phyloP scores from a whole-genome alignment of 2,888 invertebrate genomes.

The Chaitophorus viminalis region DNA sequence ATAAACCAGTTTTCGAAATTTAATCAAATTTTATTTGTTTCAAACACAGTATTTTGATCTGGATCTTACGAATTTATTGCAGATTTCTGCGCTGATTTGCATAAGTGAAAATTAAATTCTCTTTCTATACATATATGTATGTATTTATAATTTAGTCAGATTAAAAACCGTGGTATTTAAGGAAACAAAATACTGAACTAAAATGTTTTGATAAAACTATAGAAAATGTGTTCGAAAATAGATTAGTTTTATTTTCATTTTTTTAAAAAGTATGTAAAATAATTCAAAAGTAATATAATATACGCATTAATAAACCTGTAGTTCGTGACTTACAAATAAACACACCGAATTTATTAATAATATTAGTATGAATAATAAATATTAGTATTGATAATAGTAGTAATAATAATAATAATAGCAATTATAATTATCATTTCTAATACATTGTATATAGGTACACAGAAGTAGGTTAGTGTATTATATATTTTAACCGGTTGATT shows the following conservation, averaged over 20 bases:
- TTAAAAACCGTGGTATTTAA: background rate
- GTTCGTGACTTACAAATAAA: background rate
- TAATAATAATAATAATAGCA: no score
- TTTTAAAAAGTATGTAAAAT: no score
- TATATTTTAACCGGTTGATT: background rate
- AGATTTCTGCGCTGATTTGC: slow-evolving; percentile 2
- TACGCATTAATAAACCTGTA: background rate
- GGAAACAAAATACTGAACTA: no score
- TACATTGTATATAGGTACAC: background rate
- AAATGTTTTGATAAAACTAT: no score
- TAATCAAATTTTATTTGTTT: background rate
- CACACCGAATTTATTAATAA: background rate
- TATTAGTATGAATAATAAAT: no score
- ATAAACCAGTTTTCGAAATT: slow-evolving; percentile 38
- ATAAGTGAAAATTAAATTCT: slow-evolving; percentile 44
- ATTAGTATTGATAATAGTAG: no score
- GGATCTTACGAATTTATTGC: slow-evolving; percentile 12
- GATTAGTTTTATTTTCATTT: no score
- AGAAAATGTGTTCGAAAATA: no score
- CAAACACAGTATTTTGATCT: background rate
- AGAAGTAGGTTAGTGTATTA: background rate
- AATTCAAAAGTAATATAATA: no score
- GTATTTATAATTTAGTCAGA: background rate
- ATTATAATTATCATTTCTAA: no score
- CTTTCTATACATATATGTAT: no score